Evolutionary conservation across 2,113 vertebrate genomes (phyloP), one percentile per base, ranked within the genome.

Genomic region (Microtus richardsoni): DNA sequence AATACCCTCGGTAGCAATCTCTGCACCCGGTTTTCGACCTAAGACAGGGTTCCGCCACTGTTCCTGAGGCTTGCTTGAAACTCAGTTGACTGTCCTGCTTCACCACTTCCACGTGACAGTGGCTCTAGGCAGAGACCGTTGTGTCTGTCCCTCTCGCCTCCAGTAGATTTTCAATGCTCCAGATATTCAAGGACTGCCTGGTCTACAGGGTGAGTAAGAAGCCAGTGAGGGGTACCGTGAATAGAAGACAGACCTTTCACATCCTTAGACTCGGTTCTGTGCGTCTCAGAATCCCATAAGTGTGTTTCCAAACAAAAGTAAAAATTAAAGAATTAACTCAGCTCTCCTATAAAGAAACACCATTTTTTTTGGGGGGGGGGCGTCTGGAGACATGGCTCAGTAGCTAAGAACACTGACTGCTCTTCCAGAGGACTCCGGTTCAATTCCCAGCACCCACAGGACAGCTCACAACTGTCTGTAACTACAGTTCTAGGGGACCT

Each of bases 301-400:
- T 44, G 85, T 94, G 79, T 91, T 95, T 62, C 10, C 6, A 83
- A 93, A 84, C 44, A 80, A 88, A 80, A 16, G 26, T 75, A 80
- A 96, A 94, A 88, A 66, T 4, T 13, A 26, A 64, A 80, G 71
- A 95, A 54, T 44, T 6, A 26, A 73, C 2, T 82, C 89, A 33
- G 14, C 66, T 95, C 39, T 95, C 39, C 47, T 36, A 78, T 47
- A 82, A 91, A 90, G 28, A 93, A 94, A 70, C 88, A 68, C 9
- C 66, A 22, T 47, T 47, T 36, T 66, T 41, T 44, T 33, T 52
- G 74, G 83, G 89, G 6, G 54, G 54, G 0, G 17, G 5, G 1
- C 17, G 17, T 21, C 54, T 58, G 19, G 54, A 58, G 54, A 21
- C 19, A 21, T 58, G 54, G 54, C 54, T 58, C 54, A 58, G 54